Conservation (phyloP, 2,113 vertebrate species). For the Syngnathoides biaculeatus region DNA sequence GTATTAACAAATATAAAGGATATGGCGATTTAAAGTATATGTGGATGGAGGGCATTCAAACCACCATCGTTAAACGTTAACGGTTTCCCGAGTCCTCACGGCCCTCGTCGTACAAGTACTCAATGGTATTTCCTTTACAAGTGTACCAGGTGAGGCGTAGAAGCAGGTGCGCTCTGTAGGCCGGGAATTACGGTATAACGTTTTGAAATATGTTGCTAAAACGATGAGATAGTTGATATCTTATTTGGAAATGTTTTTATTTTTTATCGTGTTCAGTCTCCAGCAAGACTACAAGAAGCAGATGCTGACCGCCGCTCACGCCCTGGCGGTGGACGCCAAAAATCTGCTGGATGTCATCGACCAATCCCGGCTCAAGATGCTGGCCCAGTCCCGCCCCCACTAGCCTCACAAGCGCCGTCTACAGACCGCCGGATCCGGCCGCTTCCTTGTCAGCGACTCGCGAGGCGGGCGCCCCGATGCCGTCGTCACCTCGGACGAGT, state of each 20-base stretch:
- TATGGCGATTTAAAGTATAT: too few species aligned
- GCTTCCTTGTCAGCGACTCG: slow-evolving; percentile 18
- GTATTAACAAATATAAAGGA: too few species aligned
- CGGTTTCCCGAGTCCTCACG: too few species aligned
- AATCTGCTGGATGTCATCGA: slow-evolving; percentile 96
- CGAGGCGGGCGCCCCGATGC: not conserved
- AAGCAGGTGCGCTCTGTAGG: too few species aligned
- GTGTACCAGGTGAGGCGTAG: too few species aligned
- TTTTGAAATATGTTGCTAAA: not conserved
- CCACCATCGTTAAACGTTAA: too few species aligned
- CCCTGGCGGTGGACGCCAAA: slow-evolving; percentile 95
- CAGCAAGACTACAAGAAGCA: slow-evolving; percentile 99
- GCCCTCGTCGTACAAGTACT: too few species aligned
- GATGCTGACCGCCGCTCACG: slow-evolving; percentile 95
- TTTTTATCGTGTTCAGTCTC: slow-evolving; percentile 74
- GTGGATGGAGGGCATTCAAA: too few species aligned
- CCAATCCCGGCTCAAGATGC: slow-evolving; percentile 90
- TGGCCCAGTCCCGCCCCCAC: slow-evolving; percentile 84
- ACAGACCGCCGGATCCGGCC: not conserved
- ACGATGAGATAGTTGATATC: too few species aligned
- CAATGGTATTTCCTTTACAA: too few species aligned
- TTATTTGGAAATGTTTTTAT: not conserved
- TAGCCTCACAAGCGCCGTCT: slow-evolving; percentile 52
- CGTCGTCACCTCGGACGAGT: slow-evolving; percentile 14
- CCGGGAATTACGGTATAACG: too few species aligned